phyloP scores from a whole-genome alignment of 1,140 invertebrate species.

The Meloidogyne exigua region DNA sequence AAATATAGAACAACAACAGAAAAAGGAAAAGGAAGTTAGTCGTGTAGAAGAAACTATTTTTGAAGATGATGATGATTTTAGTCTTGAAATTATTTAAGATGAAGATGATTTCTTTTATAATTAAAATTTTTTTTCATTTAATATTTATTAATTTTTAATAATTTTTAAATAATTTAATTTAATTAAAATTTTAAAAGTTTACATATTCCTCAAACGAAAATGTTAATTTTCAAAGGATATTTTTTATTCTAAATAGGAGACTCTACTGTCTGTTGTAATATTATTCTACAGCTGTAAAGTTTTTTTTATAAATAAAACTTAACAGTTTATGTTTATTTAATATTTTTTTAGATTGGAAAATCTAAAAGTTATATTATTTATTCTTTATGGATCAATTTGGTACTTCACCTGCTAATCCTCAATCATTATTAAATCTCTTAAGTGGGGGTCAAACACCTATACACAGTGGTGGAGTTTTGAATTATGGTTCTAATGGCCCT shows the following conservation, averaged over 20 bases:
- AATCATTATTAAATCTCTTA: conserved; percentile 46
- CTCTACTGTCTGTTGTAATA: too few relatives aligned
- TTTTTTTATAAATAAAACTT: too few relatives aligned
- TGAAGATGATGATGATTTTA: neutral
- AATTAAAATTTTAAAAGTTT: neutral
- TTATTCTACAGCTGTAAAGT: too few relatives aligned
- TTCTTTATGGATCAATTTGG: conserved; percentile 51
- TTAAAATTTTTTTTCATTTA: too few relatives aligned
- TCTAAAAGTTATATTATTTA: neutral
- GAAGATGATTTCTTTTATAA: neutral
- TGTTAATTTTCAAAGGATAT: too few relatives aligned
- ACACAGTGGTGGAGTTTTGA: conserved; percentile 3
- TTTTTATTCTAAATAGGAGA: too few relatives aligned
- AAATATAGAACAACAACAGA: neutral
- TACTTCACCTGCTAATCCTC: conserved; percentile 40
- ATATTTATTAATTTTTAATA: too few relatives aligned
- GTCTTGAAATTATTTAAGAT: neutral
- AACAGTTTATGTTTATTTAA: too few relatives aligned
- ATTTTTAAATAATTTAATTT: neutral
- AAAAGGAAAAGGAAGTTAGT: neutral
- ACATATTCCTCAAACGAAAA: too few relatives aligned
- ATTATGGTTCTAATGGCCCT: conserved; percentile 10
- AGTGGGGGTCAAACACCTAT: conserved; percentile 44
- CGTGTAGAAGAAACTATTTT: neutral
- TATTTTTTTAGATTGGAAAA: too few relatives aligned